A percentile compares a stretch with the other conserved stretches of the same genome.
These are phyloP conservation scores for Hirtodrosophila cameraria DNA, from an alignment of 2,888 invertebrate species.

Conservation along the genomic window DNA sequence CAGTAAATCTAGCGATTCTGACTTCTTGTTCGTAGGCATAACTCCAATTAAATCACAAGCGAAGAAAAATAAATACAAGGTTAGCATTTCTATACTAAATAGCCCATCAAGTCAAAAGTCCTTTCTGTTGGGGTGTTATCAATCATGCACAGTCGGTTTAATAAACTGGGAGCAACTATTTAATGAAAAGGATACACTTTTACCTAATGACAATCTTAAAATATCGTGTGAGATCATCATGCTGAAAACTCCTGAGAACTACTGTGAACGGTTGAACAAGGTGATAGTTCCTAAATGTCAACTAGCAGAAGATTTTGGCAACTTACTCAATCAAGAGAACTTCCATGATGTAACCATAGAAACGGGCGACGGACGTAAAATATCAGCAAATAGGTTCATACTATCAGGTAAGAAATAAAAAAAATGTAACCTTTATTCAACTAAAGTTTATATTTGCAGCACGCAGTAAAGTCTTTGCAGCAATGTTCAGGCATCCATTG, in stretches of 20 bases:
- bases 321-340: constrained; percentile 96
- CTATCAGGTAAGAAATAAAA: constrained; percentile 83
- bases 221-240: constrained; percentile 98
- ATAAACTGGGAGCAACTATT: too few species aligned
- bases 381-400: constrained; percentile 98
- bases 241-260: constrained; percentile 87
- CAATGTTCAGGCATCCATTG: constrained; percentile 99
- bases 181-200: too few species aligned
- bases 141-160: too few species aligned
- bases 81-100: too few species aligned
- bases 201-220: constrained; percentile 89
- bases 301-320: constrained; percentile 95
- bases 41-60: too few species aligned
- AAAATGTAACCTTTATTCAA: constrained; percentile 1
- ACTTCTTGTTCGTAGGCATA: too few species aligned
- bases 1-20: too few species aligned
- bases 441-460: constrained; percentile 86
- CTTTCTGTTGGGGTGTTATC: too few species aligned
- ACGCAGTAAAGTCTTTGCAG: constrained; percentile 98
- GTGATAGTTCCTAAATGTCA: constrained; percentile 96
- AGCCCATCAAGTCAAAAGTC: too few species aligned
- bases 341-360: constrained; percentile 98
- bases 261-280: constrained; percentile 96
- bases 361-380: constrained; percentile 91
- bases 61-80: too few species aligned